phyloP scores from a whole-genome alignment of 1,140 invertebrate species.

The Schmidtea mediterranea region DNA sequence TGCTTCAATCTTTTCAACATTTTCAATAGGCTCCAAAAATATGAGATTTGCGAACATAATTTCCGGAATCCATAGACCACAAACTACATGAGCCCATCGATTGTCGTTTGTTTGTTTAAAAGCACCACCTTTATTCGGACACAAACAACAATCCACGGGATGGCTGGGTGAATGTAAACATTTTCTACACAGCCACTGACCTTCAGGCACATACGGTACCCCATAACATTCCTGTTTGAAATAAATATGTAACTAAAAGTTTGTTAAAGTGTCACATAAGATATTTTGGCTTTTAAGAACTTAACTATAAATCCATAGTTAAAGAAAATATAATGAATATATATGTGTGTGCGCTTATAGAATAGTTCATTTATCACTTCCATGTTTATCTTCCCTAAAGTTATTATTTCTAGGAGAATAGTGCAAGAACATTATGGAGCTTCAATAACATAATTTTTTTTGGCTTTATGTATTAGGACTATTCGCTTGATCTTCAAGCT shows the following conservation, averaged over 20 bases:
- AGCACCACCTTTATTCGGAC: conserved; percentile 85
- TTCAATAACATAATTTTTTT: too few species aligned
- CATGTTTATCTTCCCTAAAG: too few species aligned
- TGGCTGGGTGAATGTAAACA: conserved; percentile 80
- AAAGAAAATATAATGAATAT: too few species aligned
- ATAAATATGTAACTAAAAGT: background rate
- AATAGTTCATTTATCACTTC: too few species aligned
- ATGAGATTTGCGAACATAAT: conserved; percentile 65
- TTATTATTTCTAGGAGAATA: too few species aligned
- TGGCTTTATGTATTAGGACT: too few species aligned
- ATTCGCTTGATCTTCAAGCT: too few species aligned
- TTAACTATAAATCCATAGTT: too few species aligned
- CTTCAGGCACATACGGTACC: conserved; percentile 91
- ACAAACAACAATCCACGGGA: conserved; percentile 78
- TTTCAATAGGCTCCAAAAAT: conserved; percentile 84
- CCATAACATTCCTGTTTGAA: conserved; percentile 62
- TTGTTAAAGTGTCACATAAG: too few species aligned
- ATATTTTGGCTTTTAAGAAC: too few species aligned
- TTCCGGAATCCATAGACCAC: conserved; percentile 93
- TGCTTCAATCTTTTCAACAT: conserved; percentile 70
- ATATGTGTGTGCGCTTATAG: too few species aligned
- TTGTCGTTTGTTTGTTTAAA: conserved; percentile 81
- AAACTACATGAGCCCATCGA: conserved; percentile 92
- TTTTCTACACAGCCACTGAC: conserved; percentile 76
- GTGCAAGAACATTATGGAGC: too few species aligned